Evolutionary conservation across 2,888 invertebrate species (phyloP), one percentile per base, ranked within the genome.

Genomic region (Hypselothyrea guttata): DNA sequence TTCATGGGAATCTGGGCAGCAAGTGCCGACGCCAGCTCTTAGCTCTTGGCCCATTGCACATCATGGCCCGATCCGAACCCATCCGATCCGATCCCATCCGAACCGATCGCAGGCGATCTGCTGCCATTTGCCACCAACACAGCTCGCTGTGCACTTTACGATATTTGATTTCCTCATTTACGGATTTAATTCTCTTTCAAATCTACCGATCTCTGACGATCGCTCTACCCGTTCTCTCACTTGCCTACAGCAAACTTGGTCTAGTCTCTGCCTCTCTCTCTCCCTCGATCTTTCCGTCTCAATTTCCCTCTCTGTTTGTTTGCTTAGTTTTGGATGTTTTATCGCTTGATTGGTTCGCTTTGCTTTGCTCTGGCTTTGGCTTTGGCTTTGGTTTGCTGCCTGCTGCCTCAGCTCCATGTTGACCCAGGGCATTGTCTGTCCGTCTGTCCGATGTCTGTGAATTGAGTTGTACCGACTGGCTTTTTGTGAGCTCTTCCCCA

Each of bases 81-180:
- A 65, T 22, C 22, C 22, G 3, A 69, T 77, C 59, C 70, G 54
- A 60, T 65, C 54, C 66, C 66, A 9, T 7, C 28, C 33, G 4
- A 7, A 45, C 57, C 30, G 8, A 16, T 8, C 2, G 15, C 37
- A 2, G 12, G 7, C 9, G 15, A 15, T 15, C 15, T 9, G 12
- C 34, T 40, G 57, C 44, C 56, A 70, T 45, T 65, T 72, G 72
- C 72, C 76, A 77, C 76, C 76, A 68, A 74, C 75, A 71, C 57
- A 58, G 51, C 45, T 73, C 71, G 78, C 81, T 87, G 76, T 74
- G 79, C 78, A 85, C 86, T 88, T 88, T 88, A 87, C 74, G 86
- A 88, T 88, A 85, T 88, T 88, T 88, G 87, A 87, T 88, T 88
- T 88, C 83, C 87, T 88, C 87, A 88, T 88, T 87, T 87, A 84